These are phyloP conservation scores for Cylloceria caligata DNA, from an alignment of 2,888 invertebrate species.

Conservation along the genomic window DNA sequence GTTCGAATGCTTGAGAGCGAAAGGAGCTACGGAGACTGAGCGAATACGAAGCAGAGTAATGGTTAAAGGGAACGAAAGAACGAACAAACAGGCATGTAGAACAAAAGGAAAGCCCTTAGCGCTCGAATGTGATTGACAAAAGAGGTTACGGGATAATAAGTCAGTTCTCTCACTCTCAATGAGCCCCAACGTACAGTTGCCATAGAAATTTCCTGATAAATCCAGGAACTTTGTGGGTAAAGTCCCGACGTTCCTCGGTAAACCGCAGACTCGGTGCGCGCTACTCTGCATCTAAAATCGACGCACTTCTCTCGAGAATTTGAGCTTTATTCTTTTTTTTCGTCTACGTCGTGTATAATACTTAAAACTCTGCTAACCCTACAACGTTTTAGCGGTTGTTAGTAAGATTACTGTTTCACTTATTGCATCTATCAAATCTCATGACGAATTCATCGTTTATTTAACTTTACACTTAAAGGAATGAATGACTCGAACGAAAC, in stretches of 20 bases:
- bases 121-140: constrained; percentile 52
- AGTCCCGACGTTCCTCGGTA: constrained; percentile 44
- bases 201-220: constrained; percentile 57
- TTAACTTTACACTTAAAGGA: too few species aligned
- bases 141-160: constrained; percentile 3
- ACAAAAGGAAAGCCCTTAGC: constrained; percentile 39
- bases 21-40: not conserved
- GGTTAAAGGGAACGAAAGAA: not conserved
- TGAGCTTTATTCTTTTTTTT: constrained; percentile 26
- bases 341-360: not conserved
- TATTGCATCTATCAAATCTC: not conserved
- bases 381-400: not conserved
- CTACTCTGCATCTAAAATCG: constrained; percentile 21
- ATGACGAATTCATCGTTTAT: too few species aligned
- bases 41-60: constrained; percentile 12
- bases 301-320: constrained; percentile 18
- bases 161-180: constrained; percentile 37
- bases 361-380: not conserved
- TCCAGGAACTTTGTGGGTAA: constrained; percentile 45
- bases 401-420: not conserved
- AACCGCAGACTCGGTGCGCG: constrained; percentile 29
- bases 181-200: constrained; percentile 24
- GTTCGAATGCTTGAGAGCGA: not conserved
- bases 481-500: too few species aligned
- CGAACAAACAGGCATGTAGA: constrained; percentile 17